Base-by-base conservation (phyloP, 1,140 invertebrate species). In the Oncopodura yosiiana region DNA sequence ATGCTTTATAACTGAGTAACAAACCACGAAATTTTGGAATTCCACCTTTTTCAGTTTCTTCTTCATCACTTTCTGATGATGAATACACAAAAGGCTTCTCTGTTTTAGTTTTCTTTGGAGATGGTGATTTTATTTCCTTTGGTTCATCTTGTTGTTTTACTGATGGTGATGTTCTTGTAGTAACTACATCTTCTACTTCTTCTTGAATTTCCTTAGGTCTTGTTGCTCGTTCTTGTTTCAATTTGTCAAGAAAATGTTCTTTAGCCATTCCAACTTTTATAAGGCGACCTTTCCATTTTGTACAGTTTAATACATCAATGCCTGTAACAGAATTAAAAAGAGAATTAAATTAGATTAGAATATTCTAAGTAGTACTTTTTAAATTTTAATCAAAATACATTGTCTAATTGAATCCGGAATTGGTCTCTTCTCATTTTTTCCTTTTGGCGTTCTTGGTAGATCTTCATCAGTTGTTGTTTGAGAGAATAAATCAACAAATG, bases 181-280 rank as follows among this genome's bases (percentile, higher is more conserved):
- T n/a, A n/a, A n/a, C n/a, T n/a, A n/a, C n/a, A n/a, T n/a, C n/a
- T n/a, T n/a, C n/a, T n/a, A n/a, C n/a, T n/a, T n/a, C n/a, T n/a
- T n/a, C n/a, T 43, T 24, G 18, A 19, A 4, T 14, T 30, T 48
- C 16, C 19, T 48, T 12, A 30, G 3, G 8, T 21, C 14, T 49
- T 37, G 26, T 12, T 29, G 6, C 12, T n/a, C 45, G 53, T 45
- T 58, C 56, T 19, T 23, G 24, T 43, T 53, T 52, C 3, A 58
- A 27, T 36, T 49, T 52, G 12, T 52, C 44, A 14, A 58, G 23
- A 42, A 58, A 58, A 43, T 42, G 46, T 30, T 58, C 56, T 24
- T 58, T 58, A n/a, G 56, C 56, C 24, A 46, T 3, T 26, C 53
- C 50, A 18, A 58, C 56, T 48, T 52, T 53, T n/a, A 58, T 52